A percentile compares a stretch with the other conserved stretches of the same genome.
These are phyloP conservation scores for Aleiodes testaceus DNA, from an alignment of 2,888 invertebrate species.

Conservation along the genomic window DNA sequence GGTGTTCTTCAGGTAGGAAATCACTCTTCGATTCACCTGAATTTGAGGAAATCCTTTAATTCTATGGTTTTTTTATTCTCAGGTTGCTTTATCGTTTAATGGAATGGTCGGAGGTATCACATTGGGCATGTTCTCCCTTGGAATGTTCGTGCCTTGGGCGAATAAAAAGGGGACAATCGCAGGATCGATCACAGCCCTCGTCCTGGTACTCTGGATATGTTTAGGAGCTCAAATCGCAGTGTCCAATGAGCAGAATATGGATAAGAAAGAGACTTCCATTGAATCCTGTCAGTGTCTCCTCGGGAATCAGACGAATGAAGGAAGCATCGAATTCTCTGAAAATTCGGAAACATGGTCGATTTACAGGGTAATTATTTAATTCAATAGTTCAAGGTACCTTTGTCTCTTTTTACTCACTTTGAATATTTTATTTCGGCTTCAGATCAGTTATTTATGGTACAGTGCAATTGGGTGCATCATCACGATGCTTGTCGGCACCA, in stretches of 20 bases:
- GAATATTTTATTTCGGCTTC: slow-evolving; percentile 35
- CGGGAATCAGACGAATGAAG: slow-evolving; percentile 65
- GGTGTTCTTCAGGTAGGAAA: slow-evolving; percentile 84
- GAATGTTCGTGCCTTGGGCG: slow-evolving; percentile 91
- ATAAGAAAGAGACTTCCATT: slow-evolving; percentile 74
- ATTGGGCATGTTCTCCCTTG: slow-evolving; percentile 88
- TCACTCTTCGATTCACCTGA: not conserved
- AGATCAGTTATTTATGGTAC: slow-evolving; percentile 87
- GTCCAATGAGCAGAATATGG: slow-evolving; percentile 71
- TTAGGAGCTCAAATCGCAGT: slow-evolving; percentile 80
- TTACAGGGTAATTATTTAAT: slow-evolving; percentile 61
- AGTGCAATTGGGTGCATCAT: slow-evolving; percentile 85
- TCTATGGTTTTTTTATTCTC: slow-evolving; percentile 5
- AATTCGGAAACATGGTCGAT: slow-evolving; percentile 58
- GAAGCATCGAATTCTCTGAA: slow-evolving; percentile 8
- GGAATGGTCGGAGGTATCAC: slow-evolving; percentile 93
- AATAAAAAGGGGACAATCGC: slow-evolving; percentile 84
- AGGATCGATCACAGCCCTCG: slow-evolving; percentile 78
- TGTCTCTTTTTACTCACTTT: slow-evolving; percentile 5
- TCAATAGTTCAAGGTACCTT: not conserved
- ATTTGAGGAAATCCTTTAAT: too few species aligned
- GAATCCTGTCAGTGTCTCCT: slow-evolving; percentile 74
- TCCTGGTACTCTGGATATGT: slow-evolving; percentile 79
- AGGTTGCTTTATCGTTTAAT: slow-evolving; percentile 89
- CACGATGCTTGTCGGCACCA: slow-evolving; percentile 82